Evolutionary conservation across 1,140 invertebrate species (phyloP), one percentile per base, ranked within the genome.

Genomic region (Pseudomyrmex dendroicus): DNA sequence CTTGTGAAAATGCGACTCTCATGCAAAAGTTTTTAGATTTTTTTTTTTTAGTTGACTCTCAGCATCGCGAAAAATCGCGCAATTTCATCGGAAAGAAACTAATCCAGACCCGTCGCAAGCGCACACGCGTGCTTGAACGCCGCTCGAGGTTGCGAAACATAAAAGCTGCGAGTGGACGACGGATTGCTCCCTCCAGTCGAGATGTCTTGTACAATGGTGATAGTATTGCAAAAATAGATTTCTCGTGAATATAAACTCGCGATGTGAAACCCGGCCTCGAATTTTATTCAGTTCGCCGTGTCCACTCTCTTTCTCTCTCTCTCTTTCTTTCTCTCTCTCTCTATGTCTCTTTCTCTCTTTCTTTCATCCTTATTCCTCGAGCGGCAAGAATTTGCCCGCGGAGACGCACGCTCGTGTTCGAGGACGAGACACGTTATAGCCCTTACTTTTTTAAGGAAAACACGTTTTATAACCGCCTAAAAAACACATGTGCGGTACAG

Each of bases 151-250:
- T 82, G 46, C 22, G 62, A 64, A 50, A 35, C 35, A 35, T 35
- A 56, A 61, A 64, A 63, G 66, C 73, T 54, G 76, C 54, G 64
- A 72, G 56, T 80, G 66, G 76, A 80, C 63, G 62, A 44, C 61
- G 70, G 22, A 61, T 68, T 61, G 63, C 73, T 61, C 61, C 44
- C 59, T 70, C 44, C 66, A 66, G 63, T 82, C 82, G 59, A 87
- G 86, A 87, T 87, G 85, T 46, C 85, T 84, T 56, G 70, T 84
- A 82, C 82, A 84, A 88, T 88, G 86, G 73, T 87, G 86, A 85
- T 88, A 84, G 82, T 88, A 88, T 88, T 87, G 86, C 86, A 88
- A 88, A 87, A 87, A 88, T 88, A 88, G 77, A 87, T 77, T 88
- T 88, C 83, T 88, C 86, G 76, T 82, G 82, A 74, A 74, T 72